Evolutionary conservation across 2,797 vertebrate species (phyloP).

Genomic region (Sebastes steindachneri): DNA sequence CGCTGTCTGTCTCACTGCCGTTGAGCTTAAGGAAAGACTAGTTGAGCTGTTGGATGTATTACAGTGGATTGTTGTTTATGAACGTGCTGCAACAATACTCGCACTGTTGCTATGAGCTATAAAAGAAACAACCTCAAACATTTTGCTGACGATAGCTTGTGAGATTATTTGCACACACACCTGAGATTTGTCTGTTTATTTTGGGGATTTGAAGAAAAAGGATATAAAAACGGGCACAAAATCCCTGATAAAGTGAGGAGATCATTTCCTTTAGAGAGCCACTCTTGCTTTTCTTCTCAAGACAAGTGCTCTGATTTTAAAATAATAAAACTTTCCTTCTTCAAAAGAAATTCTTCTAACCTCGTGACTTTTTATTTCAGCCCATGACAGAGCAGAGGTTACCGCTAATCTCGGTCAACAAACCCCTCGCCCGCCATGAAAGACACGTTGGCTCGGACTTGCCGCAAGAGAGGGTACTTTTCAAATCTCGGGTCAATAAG

Average conservation of each 20-base stretch:
- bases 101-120: background rate
- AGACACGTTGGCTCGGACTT: constrained; percentile 41
- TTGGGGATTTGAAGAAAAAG: constrained; percentile 12
- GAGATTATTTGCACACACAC: constrained; percentile 13
- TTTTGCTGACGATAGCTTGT: constrained; percentile 8
- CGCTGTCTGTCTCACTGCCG: background rate
- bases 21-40: background rate
- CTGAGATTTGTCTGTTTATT: constrained; percentile 18
- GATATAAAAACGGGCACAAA: constrained; percentile 1
- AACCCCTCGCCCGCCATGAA: constrained; percentile 21
- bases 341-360: background rate
- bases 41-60: background rate
- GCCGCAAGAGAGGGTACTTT: constrained; percentile 39
- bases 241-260: constrained; percentile 12
- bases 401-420: constrained; percentile 56
- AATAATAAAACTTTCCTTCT: background rate
- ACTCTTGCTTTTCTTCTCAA: background rate
- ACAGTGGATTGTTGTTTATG: background rate
- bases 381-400: constrained; percentile 8
- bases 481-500: constrained; percentile 63
- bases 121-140: constrained; percentile 9
- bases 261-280: background rate
- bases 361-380: constrained; percentile 2
- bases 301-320: background rate
- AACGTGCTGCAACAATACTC: background rate